Conservation (phyloP, 2,113 vertebrate genomes). For the Tachysurus fulvidraco region DNA sequence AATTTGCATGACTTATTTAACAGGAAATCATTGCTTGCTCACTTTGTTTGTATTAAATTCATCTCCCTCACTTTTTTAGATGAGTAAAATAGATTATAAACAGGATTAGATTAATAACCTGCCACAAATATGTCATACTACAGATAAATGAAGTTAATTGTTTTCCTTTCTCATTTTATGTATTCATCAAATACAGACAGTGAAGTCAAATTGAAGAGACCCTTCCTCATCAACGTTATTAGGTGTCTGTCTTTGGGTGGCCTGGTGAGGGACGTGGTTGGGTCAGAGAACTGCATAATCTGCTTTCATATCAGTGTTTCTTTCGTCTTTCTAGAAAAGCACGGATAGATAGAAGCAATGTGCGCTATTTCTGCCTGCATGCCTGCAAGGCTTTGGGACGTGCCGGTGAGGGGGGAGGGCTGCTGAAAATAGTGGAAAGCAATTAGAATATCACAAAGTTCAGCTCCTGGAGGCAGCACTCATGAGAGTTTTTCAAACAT, state of each 20-base stretch:
- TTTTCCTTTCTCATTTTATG: background rate
- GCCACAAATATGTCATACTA: background rate
- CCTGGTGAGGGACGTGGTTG: slow-evolving; percentile 20
- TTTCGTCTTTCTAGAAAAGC: slow-evolving; percentile 46
- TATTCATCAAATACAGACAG: background rate
- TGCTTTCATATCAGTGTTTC: slow-evolving; percentile 33
- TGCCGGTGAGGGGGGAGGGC: slow-evolving; percentile 34
- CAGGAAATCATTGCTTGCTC: background rate
- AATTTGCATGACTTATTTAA: background rate
- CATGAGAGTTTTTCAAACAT: slow-evolving; percentile 51
- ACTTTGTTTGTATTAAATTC: background rate
- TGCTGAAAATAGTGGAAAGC: slow-evolving; percentile 60
- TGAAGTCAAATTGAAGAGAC: background rate
- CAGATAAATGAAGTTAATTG: background rate
- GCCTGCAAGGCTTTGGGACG: slow-evolving; percentile 38
- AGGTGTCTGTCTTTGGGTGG: slow-evolving; percentile 26
- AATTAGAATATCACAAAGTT: slow-evolving; percentile 60
- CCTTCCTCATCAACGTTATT: background rate
- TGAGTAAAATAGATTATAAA: background rate
- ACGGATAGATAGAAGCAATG: slow-evolving; percentile 33
- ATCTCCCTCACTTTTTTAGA: background rate
- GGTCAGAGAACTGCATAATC: slow-evolving; percentile 38
- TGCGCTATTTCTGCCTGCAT: slow-evolving; percentile 51
- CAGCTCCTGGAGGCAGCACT: slow-evolving; percentile 50
- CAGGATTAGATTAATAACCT: background rate